Percentiles rank a stretch among this genome's conserved stretches.
phyloP scores from a whole-genome alignment of 2,888 invertebrate genomes.

The Drosophila yooni region DNA sequence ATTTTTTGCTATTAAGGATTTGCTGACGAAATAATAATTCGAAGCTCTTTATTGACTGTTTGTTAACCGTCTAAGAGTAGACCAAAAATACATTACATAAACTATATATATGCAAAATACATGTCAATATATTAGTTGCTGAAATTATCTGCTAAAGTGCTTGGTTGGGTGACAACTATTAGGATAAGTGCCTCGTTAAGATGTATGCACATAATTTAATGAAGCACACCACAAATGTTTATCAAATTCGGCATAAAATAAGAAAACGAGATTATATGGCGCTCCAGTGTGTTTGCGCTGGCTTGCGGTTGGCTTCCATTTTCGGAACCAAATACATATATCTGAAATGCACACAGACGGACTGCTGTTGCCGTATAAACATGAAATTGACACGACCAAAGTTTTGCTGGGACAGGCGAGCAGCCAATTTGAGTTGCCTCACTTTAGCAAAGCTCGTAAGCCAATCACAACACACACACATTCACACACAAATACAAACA shows the following conservation, averaged over 20 bases:
- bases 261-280: conserved; percentile 24
- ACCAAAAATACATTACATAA: not conserved
- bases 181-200: not conserved
- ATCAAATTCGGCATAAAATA: conserved; percentile 15
- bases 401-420: conserved; percentile 25
- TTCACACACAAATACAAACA: conserved; percentile 15
- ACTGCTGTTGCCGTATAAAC: conserved; percentile 22
- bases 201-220: conserved; percentile 18
- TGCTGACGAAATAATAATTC: not conserved
- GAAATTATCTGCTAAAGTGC: not conserved
- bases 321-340: conserved; percentile 29
- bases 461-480: conserved; percentile 34
- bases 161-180: not conserved
- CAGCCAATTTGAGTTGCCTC: conserved; percentile 42
- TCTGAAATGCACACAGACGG: conserved; percentile 9
- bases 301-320: conserved; percentile 24
- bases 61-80: not conserved
- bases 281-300: conserved; percentile 1
- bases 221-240: conserved; percentile 37
- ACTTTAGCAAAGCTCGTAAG: conserved; percentile 25
- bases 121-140: not conserved
- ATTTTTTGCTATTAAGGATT: not conserved
- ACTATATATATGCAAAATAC: not conserved
- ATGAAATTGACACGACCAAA: conserved; percentile 42
- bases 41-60: not conserved